phyloP scores from a whole-genome alignment of 2,888 invertebrate genomes.

The Alcis repandata region DNA sequence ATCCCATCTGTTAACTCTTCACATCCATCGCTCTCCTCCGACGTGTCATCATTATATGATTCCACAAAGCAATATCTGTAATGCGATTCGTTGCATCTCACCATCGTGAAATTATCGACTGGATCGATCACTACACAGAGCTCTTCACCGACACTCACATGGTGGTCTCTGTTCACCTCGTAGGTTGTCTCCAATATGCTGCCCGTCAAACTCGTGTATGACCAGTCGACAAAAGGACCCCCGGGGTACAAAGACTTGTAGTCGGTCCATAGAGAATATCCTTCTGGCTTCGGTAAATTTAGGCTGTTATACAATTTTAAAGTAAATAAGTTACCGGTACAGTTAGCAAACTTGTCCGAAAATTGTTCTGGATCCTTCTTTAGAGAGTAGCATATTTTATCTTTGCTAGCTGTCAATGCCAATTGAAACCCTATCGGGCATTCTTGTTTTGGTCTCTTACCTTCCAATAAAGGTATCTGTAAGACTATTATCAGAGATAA shows the following conservation, averaged over 20 bases:
- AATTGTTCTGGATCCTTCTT: constrained; percentile 74
- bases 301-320: constrained; percentile 63
- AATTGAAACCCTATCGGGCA: constrained; percentile 77
- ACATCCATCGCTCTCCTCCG: constrained; percentile 64
- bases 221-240: constrained; percentile 77
- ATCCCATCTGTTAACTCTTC: constrained; percentile 51
- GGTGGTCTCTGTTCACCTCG: constrained; percentile 59
- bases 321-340: constrained; percentile 73
- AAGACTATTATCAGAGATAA: constrained; percentile 53
- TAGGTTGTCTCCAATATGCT: constrained; percentile 58
- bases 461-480: constrained; percentile 49
- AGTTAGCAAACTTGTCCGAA: constrained; percentile 69
- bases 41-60: constrained; percentile 59
- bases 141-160: constrained; percentile 61
- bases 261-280: constrained; percentile 74
- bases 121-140: constrained; percentile 72
- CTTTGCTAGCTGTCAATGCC: constrained; percentile 54
- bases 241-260: constrained; percentile 75
- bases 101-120: constrained; percentile 64
- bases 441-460: constrained; percentile 47
- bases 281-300: constrained; percentile 60
- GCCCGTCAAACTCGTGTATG: constrained; percentile 67
- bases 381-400: constrained; percentile 68
- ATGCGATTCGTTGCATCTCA: constrained; percentile 69
- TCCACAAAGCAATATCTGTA: constrained; percentile 76